Evolutionary conservation across 2,888 invertebrate species (phyloP), one percentile per base, ranked within the genome.

Genomic region (Lysandra coridon): DNA sequence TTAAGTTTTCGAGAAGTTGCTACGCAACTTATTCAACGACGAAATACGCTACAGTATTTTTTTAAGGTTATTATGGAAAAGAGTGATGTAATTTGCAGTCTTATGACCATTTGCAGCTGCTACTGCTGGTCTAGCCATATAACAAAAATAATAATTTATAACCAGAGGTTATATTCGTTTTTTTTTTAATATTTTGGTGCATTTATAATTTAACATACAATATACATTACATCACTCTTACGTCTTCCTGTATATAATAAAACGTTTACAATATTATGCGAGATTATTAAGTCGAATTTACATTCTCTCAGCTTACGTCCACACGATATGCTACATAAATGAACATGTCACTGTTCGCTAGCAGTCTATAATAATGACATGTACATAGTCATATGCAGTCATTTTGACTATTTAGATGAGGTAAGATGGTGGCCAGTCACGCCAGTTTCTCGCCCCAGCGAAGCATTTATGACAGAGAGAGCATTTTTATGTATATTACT

Each of bases 301-400:
- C 10, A 49, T 49, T 49, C 49, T 12, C 49, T 49, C 12, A 49
- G 49, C 49, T 10, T 49, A 49, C 49, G 10, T 49, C n/a, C n/a
- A 60, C n/a, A 62, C 4, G 1, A 64, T 30, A 64, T 30, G 30
- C 30, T 64, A 64, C 64, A 64, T 30, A 64, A 30, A 14, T 17
- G 69, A 14, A 69, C 69, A 69, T 17, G 10, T 69, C 69, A 69
- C 33, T 33, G 33, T 30, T 14, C 12, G 33, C 69, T 69, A 69
- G 69, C 69, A 69, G 69, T 33, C 69, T 69, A 69, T 37, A 30
- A 30, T 12, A 64, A 69, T 14, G 69, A 69, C 33, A 33, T 69
- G 33, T 33, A 33, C 33, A 33, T 69, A 69, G 17, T 7, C 0
- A 30, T 5, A 37, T 17, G 33, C 17, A 69, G 30, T 30, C 64